Evolutionary conservation across 1,140 invertebrate species (phyloP), one percentile per base, ranked within the genome.

Genomic region (Danaus plexippus): DNA sequence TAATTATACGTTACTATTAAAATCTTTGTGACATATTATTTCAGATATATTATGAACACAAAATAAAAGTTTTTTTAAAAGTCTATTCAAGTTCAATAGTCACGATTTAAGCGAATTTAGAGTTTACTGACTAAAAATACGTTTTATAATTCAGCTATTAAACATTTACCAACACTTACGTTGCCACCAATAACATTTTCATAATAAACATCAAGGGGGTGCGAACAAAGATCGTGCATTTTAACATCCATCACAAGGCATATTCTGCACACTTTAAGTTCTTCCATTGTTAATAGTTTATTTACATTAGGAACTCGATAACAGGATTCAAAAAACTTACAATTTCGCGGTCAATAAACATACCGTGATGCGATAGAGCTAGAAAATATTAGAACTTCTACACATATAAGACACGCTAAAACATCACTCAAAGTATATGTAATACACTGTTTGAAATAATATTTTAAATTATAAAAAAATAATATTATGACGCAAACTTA

Each of bases 331-430:
- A 61, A 52, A 43, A 52, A 56, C 43, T 52, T 56, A 66, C 64
- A 75, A 22, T 64, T 73, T 76, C 69, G 69, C 76, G 73, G 71
- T 55, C 55, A 54, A 43, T 57, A 58, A 59, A 47, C 53, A 55
- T 47, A 47, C 46, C 11, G 49, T 42, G 46, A 54, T 45, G 50
- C 43, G 63, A 71, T 78, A 80, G 75, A 80, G 71, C 69, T 78
- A 80, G 65, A 75, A 80, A 78, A 75, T 73, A 60, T 67, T 80
- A 80, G 77, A 80, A 70, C 66, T 78, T 64, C 72, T 71, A 54
- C 48, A 48, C 46, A 43, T 55, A 56, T 54, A 18, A 43, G 8
- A 45, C 1, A 54, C 18, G 57, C 18, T 46, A 55, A 12, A 49
- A 44, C 7, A 32, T 32, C 22, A 32, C 22, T 7, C 22, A 32